Conservation (phyloP, 2,113 vertebrate genomes). For the Oreotrochilus melanogaster region DNA sequence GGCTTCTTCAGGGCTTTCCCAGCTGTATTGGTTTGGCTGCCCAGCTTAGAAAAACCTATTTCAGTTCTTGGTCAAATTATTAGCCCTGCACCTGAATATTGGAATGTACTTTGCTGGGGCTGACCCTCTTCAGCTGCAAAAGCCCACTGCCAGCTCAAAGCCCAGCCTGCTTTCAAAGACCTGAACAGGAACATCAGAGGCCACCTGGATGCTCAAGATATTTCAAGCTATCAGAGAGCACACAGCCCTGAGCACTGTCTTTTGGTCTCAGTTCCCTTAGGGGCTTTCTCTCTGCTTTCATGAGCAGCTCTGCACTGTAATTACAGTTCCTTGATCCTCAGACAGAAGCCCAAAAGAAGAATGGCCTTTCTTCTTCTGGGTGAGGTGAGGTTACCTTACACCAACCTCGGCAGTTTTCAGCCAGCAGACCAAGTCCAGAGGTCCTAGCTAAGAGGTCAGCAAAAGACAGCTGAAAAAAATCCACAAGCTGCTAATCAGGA, state of each 20-base stretch:
- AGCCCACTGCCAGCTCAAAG: accelerated
- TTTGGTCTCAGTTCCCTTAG: background rate
- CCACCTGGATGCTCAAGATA: background rate
- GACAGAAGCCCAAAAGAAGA: conserved; percentile 2
- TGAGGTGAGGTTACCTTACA: background rate
- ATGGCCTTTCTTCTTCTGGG: background rate
- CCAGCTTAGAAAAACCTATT: background rate
- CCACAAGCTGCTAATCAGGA: background rate
- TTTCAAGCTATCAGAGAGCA: background rate
- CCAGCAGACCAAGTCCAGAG: background rate
- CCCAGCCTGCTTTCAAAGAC: background rate
- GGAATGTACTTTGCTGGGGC: background rate
- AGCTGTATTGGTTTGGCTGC: background rate
- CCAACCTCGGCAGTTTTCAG: background rate
- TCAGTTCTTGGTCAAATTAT: background rate
- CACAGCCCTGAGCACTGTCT: background rate
- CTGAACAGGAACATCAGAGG: background rate
- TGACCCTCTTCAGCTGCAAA: background rate
- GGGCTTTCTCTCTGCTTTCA: background rate
- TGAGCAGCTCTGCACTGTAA: background rate
- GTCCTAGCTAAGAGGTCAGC: background rate
- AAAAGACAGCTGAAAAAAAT: background rate
- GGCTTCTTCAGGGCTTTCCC: background rate
- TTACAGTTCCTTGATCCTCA: conserved; percentile 20
- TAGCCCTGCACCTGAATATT: background rate